These are phyloP conservation scores for Chelonus formosanus DNA, from an alignment of 2,888 invertebrate genomes.

Conservation along the genomic window DNA sequence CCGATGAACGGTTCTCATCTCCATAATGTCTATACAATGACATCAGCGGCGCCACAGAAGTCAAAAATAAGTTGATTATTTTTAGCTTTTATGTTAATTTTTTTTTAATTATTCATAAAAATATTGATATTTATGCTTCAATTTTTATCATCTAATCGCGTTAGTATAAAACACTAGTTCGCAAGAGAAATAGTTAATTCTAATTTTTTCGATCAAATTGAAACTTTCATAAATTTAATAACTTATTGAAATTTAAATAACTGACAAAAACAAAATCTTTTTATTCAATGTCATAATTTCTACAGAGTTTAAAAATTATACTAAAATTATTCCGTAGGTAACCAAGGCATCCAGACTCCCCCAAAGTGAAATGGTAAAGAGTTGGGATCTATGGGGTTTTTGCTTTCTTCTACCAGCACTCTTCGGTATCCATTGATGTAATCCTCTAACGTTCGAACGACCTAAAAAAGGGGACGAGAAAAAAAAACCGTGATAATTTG, in stretches of 20 bases:
- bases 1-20: conserved; percentile 49
- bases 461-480: conserved; percentile 40
- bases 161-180: too few relatives aligned
- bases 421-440: conserved; percentile 45
- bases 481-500: conserved; percentile 6
- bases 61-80: conserved; percentile 18
- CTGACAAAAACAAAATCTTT: too few relatives aligned
- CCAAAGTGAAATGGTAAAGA: conserved; percentile 47
- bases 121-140: too few relatives aligned
- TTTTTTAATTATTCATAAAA: conserved; percentile 6
- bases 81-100: conserved; percentile 7
- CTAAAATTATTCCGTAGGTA: conserved; percentile 14
- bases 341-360: conserved; percentile 58
- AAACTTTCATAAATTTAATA: too few relatives aligned
- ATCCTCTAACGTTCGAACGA: conserved; percentile 41
- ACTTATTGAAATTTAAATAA: too few relatives aligned
- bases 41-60: conserved; percentile 34
- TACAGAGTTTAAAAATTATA: too few relatives aligned
- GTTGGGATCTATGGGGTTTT: conserved; percentile 42
- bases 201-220: too few relatives aligned
- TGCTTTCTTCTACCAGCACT: conserved; percentile 44
- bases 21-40: conserved; percentile 61
- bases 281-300: too few relatives aligned
- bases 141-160: too few relatives aligned
- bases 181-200: too few relatives aligned